Evolutionary conservation across 2,888 invertebrate species (phyloP).

Genomic region (Drosophila greeni): DNA sequence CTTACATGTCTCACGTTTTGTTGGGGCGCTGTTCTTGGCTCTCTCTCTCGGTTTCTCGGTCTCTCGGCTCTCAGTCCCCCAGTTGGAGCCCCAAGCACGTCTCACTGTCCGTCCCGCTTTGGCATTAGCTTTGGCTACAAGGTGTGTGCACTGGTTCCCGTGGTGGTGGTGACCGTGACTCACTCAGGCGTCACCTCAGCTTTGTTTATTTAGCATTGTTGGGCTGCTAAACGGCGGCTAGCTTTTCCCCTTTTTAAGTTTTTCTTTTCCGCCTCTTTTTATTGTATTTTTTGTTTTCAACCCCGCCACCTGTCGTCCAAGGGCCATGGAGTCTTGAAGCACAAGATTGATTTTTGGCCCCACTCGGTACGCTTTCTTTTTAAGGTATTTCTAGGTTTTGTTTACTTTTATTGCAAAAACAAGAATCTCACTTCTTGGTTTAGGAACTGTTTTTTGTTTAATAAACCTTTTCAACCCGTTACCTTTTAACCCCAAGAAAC

Average conservation of each 20-base stretch:
- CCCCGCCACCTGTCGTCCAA: slow-evolving; percentile 3
- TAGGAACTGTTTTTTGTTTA: not conserved
- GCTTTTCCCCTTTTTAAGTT: slow-evolving; percentile 23
- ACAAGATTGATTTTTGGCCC: slow-evolving; percentile 5
- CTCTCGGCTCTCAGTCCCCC: not conserved
- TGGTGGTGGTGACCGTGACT: slow-evolving; percentile 62
- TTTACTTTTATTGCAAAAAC: not conserved
- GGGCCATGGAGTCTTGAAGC: not conserved
- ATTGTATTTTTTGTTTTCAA: not conserved
- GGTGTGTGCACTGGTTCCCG: slow-evolving; percentile 14
- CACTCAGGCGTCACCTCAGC: slow-evolving; percentile 69
- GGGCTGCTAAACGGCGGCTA: slow-evolving; percentile 22
- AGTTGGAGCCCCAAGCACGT: not conserved
- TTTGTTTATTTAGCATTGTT: slow-evolving; percentile 37
- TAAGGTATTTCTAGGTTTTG: not conserved
- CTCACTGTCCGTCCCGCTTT: slow-evolving; percentile 25
- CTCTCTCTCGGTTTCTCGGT: slow-evolving; percentile 17
- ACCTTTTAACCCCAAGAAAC: not conserved
- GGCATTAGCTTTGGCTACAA: slow-evolving; percentile 8
- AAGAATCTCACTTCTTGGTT: not conserved
- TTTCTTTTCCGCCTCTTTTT: not conserved
- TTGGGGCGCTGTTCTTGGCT: slow-evolving; percentile 56
- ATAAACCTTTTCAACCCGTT: not conserved
- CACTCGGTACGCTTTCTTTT: not conserved
- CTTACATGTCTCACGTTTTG: slow-evolving; percentile 27